Conservation (phyloP, 2,888 invertebrate genomes). For the Ariolimax columbianus region DNA sequence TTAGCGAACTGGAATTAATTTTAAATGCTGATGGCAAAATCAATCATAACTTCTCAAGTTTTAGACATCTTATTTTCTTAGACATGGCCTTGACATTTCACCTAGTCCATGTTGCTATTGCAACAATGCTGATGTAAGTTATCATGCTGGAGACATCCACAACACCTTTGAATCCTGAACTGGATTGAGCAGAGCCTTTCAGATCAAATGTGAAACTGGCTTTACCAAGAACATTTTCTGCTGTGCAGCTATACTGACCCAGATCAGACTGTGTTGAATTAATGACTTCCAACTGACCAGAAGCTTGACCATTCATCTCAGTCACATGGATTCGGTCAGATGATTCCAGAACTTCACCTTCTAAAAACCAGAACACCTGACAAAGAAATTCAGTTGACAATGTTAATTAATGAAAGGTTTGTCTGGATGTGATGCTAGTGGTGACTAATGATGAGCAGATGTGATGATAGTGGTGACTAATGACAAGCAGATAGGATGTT, state of each 20-base stretch:
- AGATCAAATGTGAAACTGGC: background rate
- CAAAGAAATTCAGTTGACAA: background rate
- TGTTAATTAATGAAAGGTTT: background rate
- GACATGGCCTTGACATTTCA: background rate
- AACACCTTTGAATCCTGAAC: background rate
- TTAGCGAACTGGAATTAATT: background rate
- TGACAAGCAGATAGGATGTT: too few species aligned
- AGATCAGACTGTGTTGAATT: constrained; percentile 15
- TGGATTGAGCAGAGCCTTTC: background rate
- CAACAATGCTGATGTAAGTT: background rate
- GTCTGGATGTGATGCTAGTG: too few species aligned
- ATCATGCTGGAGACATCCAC: background rate
- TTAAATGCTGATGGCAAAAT: background rate
- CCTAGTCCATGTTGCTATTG: background rate
- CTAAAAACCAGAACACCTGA: constrained; percentile 45
- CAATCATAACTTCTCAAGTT: background rate
- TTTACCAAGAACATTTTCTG: constrained; percentile 46
- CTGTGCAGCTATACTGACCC: constrained; percentile 38
- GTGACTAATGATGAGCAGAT: too few species aligned
- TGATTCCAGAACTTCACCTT: constrained; percentile 17
- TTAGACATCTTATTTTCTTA: background rate
- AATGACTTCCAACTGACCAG: constrained; percentile 30
- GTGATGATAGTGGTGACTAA: too few species aligned
- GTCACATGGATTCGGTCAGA: constrained; percentile 8
- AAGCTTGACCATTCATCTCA: background rate